Evolutionary conservation across 2,888 invertebrate genomes (phyloP).

Genomic region (Sinopyrophorus schimmeli): DNA sequence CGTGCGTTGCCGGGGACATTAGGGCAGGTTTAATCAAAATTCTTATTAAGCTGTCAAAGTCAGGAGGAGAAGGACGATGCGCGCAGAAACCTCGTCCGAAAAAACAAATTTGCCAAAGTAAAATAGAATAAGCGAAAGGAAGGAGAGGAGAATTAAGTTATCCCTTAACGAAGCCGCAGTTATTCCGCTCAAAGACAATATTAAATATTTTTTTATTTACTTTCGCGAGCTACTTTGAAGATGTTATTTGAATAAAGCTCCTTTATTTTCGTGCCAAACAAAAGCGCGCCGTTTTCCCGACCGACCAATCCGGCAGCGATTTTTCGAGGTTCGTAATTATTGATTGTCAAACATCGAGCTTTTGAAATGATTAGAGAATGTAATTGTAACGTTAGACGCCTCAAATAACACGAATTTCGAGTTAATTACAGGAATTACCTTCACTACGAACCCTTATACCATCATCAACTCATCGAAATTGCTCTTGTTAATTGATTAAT

Average conservation of each 20-base stretch:
- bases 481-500: slow-evolving; percentile 43
- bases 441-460: slow-evolving; percentile 45
- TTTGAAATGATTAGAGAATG: slow-evolving; percentile 23
- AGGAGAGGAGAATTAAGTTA: slow-evolving; percentile 48
- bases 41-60: slow-evolving; percentile 28
- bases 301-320: slow-evolving; percentile 7
- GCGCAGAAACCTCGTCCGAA: slow-evolving; percentile 21
- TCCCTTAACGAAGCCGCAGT: slow-evolving; percentile 51
- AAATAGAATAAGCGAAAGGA: slow-evolving; percentile 37
- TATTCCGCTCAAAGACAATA: slow-evolving; percentile 50
- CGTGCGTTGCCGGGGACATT: slow-evolving; percentile 2
- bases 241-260: slow-evolving; percentile 47
- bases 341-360: slow-evolving; percentile 23
- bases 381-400: slow-evolving; percentile 46
- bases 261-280: slow-evolving; percentile 38
- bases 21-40: slow-evolving; percentile 19
- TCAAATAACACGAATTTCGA: slow-evolving; percentile 49
- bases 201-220: slow-evolving; percentile 52
- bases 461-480: slow-evolving; percentile 50
- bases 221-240: slow-evolving; percentile 45
- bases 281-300: slow-evolving; percentile 1
- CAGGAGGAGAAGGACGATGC: slow-evolving; percentile 19
- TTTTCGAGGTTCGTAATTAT: slow-evolving; percentile 17
- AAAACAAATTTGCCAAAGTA: slow-evolving; percentile 32
- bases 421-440: slow-evolving; percentile 50